phyloP scores from a whole-genome alignment of 2,113 vertebrate genomes.

The Hyaena hyaena region DNA sequence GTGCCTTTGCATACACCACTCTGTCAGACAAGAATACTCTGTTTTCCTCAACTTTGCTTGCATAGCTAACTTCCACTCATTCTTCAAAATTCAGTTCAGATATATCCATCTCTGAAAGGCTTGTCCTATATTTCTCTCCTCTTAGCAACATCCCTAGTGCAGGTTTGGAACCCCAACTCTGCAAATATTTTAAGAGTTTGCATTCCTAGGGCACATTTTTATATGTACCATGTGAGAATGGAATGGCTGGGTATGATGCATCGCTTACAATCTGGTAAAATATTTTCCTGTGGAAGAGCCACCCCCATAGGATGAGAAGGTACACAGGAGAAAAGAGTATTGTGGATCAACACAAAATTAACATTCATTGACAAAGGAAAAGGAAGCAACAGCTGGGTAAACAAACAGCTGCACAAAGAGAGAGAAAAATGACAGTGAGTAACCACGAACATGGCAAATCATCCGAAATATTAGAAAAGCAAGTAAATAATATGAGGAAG shows the following conservation, averaged over 20 bases:
- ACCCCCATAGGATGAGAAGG: background rate
- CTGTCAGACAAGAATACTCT: background rate
- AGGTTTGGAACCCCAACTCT: background rate
- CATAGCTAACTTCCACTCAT: background rate
- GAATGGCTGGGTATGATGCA: background rate
- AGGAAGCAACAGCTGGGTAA: conserved; percentile 58
- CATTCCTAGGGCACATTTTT: conserved; percentile 1
- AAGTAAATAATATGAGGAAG: conserved; percentile 47
- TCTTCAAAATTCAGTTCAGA: background rate
- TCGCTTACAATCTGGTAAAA: background rate
- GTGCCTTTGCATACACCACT: background rate
- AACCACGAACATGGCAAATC: background rate
- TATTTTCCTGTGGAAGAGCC: background rate
- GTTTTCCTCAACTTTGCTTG: background rate
- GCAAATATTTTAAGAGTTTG: conserved; percentile 20
- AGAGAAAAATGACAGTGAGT: conserved; percentile 9
- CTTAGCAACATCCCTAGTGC: background rate
- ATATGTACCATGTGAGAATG: background rate
- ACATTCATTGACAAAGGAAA: background rate
- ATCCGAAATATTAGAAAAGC: background rate
- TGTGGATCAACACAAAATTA: conserved; percentile 42
- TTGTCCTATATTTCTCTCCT: background rate
- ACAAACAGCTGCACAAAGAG: conserved; percentile 33
- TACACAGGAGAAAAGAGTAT: background rate
- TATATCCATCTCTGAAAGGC: background rate